Percentiles rank a stretch among this genome's conserved stretches.
Conservation (phyloP, 1,140 invertebrate genomes). For the Ctenoplectra terminalis region DNA sequence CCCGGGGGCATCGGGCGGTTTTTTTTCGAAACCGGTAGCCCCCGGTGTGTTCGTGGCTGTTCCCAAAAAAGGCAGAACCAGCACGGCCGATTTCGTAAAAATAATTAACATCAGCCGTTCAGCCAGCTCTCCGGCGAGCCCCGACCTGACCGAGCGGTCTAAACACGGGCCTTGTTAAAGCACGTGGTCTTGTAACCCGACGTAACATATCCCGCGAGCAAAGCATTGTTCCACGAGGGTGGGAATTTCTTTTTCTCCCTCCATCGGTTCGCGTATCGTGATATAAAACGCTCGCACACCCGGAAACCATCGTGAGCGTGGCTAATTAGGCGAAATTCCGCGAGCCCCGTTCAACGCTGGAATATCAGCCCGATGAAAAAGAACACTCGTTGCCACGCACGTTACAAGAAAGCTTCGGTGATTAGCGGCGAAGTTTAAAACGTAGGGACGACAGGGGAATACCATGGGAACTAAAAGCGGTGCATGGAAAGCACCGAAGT, state of each 20-base stretch:
- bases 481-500: slow-evolving; percentile 27
- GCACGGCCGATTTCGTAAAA: slow-evolving; percentile 65
- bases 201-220: slow-evolving; percentile 65
- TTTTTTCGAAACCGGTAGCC: slow-evolving; percentile 23
- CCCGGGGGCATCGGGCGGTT: background rate
- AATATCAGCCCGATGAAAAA: slow-evolving; percentile 54
- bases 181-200: slow-evolving; percentile 67
- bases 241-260: slow-evolving; percentile 43
- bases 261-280: background rate
- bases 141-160: slow-evolving; percentile 59
- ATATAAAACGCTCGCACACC: slow-evolving; percentile 63
- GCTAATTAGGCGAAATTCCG: slow-evolving; percentile 66
- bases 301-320: slow-evolving; percentile 53
- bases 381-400: slow-evolving; percentile 20
- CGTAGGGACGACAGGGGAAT: background rate
- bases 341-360: slow-evolving; percentile 10
- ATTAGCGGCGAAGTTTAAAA: slow-evolving; percentile 46
- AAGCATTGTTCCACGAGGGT: slow-evolving; percentile 69
- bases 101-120: slow-evolving; percentile 67
- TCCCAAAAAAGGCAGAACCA: slow-evolving; percentile 45
- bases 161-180: slow-evolving; percentile 75
- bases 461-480: slow-evolving; percentile 16
- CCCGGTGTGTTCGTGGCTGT: slow-evolving; percentile 9
- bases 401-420: slow-evolving; percentile 49
- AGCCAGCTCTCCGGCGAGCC: slow-evolving; percentile 10